phyloP scores from a whole-genome alignment of 2,113 vertebrate species.

The Mesembrinibis cayennensis region DNA sequence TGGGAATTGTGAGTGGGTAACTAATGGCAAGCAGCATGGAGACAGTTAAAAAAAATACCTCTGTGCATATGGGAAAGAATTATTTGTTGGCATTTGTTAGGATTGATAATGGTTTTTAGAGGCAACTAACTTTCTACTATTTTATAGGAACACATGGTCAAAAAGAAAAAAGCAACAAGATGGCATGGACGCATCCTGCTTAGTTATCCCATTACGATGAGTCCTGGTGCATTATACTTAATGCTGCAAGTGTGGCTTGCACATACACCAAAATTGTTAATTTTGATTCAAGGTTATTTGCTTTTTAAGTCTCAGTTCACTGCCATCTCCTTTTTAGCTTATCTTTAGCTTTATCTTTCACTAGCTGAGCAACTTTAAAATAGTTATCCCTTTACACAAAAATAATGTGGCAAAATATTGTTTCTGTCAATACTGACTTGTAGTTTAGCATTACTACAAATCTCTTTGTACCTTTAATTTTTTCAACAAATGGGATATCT shows the following conservation, averaged over 20 bases:
- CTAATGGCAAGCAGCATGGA: neutral
- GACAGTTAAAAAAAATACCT: neutral
- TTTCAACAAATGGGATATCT: slow-evolving; percentile 18
- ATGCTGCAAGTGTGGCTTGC: neutral
- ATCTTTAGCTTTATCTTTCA: neutral
- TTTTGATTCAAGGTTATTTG: neutral
- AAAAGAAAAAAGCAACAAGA: neutral
- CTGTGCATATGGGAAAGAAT: neutral
- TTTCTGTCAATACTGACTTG: neutral
- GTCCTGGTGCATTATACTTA: neutral
- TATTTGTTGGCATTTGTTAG: neutral
- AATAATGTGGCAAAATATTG: neutral
- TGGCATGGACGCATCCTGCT: neutral
- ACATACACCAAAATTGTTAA: neutral
- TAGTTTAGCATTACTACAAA: neutral
- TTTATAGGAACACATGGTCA: slow-evolving; percentile 3
- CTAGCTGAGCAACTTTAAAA: slow-evolving; percentile 14
- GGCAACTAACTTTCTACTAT: neutral
- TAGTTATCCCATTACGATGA: neutral
- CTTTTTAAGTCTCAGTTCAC: neutral
- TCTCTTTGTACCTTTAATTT: neutral
- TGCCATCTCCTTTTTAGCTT: neutral
- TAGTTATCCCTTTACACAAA: slow-evolving; percentile 27
- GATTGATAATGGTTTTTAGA: neutral
- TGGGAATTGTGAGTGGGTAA: neutral